Conservation (phyloP, 2,888 invertebrate genomes). For the Drosophila quinaria region DNA sequence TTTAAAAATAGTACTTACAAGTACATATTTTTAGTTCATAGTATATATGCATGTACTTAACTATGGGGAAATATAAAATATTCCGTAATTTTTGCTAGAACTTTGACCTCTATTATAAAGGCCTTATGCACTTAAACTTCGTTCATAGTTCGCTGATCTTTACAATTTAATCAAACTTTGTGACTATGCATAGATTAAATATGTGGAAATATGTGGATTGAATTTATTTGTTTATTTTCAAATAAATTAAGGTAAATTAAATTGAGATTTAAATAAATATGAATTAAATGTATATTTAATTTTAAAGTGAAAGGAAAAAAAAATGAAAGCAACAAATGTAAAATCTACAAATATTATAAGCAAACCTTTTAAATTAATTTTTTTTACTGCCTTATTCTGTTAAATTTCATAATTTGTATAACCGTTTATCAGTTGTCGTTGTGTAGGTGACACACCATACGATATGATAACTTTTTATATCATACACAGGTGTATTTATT, state of each 20-base stretch:
- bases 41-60: not conserved
- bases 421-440: constrained; percentile 1
- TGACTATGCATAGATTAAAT: constrained; percentile 34
- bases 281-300: too few species aligned
- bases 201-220: not conserved
- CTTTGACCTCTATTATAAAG: constrained; percentile 45
- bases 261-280: too few species aligned
- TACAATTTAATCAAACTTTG: constrained; percentile 5
- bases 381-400: not conserved
- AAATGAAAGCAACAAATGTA: too few species aligned
- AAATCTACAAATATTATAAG: too few species aligned
- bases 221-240: not conserved
- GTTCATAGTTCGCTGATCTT: constrained; percentile 4
- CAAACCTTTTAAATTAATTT: not conserved
- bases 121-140: not conserved
- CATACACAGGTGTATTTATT: too few species aligned
- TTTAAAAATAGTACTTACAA: constrained; percentile 1
- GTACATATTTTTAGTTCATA: not conserved
- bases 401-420: not conserved
- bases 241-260: too few species aligned
- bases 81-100: constrained; percentile 8
- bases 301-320: too few species aligned
- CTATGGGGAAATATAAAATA: not conserved
- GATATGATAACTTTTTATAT: not conserved
- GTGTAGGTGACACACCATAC: not conserved